Evolutionary conservation across 2,888 invertebrate species (phyloP), one percentile per base, ranked within the genome.

Genomic region (Erpobdella octoculata): DNA sequence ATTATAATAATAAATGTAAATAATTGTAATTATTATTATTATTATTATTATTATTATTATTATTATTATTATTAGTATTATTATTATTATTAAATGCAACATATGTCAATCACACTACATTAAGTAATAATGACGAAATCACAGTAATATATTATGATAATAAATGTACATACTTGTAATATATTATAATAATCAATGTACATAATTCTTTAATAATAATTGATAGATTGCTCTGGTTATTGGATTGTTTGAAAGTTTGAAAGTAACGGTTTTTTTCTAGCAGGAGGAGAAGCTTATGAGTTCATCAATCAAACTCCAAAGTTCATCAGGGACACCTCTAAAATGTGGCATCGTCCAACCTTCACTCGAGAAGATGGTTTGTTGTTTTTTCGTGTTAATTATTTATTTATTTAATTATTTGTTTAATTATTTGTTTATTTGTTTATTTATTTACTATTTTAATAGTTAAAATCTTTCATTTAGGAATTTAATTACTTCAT

Each of bases 331-430:
- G 97, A 97, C 85, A 94, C 94, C 89, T 83, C 84, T 78, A 91
- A 91, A 83, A 95, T 89, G 85, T 98, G 97, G 98, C 98, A 98
- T 86, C 97, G 96, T 83, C 91, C 97, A 21, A 89, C 89, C 81
- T 93, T 98, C 79, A 89, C 93, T 31, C 87, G 98, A 75, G 97
- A 98, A 84, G 96, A 97, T 87, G 95, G 95, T 90, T 28, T 48
- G 38, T 36, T 25, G 25, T 48, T 62, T 41, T 41, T n/a, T 41
- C 46, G n/a, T 41, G n/a, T 12, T 15, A 41, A 41, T 15, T n/a
- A n/a, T n/a, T n/a, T n/a, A n/a, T n/a, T n/a, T n/a, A n/a, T n/a
- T n/a, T n/a, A n/a, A n/a, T n/a, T n/a, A n/a, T n/a, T n/a, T n/a
- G n/a, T n/a, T n/a, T n/a, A n/a, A n/a, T n/a, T n/a, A n/a, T n/a